phyloP scores from a whole-genome alignment of 2,888 invertebrate genomes.

The Neocrepidodera transversa region DNA sequence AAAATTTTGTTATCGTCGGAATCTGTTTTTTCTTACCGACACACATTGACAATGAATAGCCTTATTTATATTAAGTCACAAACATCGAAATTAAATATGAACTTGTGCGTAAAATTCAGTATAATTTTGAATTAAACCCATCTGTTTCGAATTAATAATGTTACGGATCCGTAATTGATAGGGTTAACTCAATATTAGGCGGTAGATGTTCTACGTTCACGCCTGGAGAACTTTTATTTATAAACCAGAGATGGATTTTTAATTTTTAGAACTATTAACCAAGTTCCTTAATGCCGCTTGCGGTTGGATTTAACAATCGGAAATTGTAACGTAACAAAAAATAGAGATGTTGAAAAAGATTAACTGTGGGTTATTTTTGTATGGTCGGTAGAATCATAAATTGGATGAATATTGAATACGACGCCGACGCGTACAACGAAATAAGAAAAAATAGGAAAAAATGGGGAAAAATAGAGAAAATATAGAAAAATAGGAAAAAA shows the following conservation, averaged over 20 bases:
- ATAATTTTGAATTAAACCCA: neutral
- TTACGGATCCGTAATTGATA: constrained; percentile 2
- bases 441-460: too few species aligned
- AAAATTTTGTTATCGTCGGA: neutral
- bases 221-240: neutral
- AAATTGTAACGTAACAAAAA: too few species aligned
- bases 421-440: too few species aligned
- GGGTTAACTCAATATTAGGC: constrained; percentile 10
- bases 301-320: too few species aligned
- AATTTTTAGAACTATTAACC: too few species aligned
- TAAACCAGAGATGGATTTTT: neutral
- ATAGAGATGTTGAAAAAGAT: too few species aligned
- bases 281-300: too few species aligned
- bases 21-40: neutral
- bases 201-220: constrained; percentile 1
- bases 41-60: neutral
- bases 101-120: constrained; percentile 12
- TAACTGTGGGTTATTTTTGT: too few species aligned
- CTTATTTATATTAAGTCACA: constrained; percentile 5
- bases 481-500: too few species aligned
- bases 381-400: too few species aligned
- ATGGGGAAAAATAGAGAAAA: too few species aligned
- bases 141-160: constrained; percentile 6
- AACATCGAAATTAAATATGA: neutral
- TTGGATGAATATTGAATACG: too few species aligned